These are phyloP conservation scores for Lepidothrix coronata DNA, from an alignment of 2,113 vertebrate species.

Conservation along the genomic window DNA sequence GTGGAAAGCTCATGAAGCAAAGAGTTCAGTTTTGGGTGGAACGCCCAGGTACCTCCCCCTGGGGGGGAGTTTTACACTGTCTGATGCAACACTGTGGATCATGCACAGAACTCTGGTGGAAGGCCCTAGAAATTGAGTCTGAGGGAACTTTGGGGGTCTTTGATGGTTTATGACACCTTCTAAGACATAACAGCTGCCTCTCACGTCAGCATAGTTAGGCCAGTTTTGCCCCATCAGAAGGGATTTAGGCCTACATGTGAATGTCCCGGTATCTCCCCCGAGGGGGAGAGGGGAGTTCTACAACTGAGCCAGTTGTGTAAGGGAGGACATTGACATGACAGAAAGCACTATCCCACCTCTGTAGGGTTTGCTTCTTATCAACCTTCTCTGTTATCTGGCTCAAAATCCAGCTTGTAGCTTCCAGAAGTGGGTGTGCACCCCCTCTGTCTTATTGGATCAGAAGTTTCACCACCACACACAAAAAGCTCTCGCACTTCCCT, in stretches of 20 bases:
- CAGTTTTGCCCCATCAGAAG: background rate
- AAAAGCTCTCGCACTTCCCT: background rate
- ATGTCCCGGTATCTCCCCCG: background rate
- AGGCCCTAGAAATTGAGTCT: background rate
- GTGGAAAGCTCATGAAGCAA: background rate
- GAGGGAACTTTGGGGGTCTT: background rate
- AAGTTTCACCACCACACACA: background rate
- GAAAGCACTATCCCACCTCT: background rate
- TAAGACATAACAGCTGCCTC: too few species aligned
- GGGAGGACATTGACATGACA: too few species aligned
- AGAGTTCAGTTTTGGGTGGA: background rate
- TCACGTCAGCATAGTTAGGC: background rate
- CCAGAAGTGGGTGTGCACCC: background rate
- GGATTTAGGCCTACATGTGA: too few species aligned
- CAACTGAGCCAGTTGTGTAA: background rate
- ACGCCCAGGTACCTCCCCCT: rapidly evolving
- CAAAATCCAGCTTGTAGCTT: background rate
- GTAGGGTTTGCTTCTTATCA: background rate
- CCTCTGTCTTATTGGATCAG: background rate
- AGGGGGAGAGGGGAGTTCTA: background rate
- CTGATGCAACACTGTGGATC: background rate
- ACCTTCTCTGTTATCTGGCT: background rate
- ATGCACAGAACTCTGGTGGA: background rate
- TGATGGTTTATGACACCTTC: background rate
- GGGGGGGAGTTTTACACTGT: background rate